These are phyloP conservation scores for Protonibea diacanthus DNA, from an alignment of 2,797 vertebrate species.

Conservation along the genomic window DNA sequence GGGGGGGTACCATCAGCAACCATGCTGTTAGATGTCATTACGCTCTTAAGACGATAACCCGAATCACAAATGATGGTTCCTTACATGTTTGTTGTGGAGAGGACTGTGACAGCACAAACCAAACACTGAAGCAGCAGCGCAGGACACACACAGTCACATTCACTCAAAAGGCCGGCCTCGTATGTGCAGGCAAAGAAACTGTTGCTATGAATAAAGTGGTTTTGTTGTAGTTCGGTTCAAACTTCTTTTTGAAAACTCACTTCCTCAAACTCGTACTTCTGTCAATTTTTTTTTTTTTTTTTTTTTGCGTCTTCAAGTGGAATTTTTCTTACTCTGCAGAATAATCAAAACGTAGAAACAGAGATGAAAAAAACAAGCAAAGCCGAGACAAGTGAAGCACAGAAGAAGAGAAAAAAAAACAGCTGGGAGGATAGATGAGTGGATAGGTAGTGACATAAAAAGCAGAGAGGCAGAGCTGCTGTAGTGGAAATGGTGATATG, in stretches of 20 bases:
- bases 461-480: background rate
- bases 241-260: background rate
- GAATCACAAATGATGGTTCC: too few relatives aligned
- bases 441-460: conserved; percentile 30
- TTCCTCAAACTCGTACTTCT: background rate
- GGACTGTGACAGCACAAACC: too few relatives aligned
- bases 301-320: background rate
- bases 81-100: too few relatives aligned
- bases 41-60: too few relatives aligned
- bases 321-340: conserved; percentile 17
- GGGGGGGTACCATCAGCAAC: too few relatives aligned
- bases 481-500: conserved; percentile 7
- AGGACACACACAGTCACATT: too few relatives aligned
- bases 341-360: conserved; percentile 18
- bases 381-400: conserved; percentile 3
- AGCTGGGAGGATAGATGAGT: conserved; percentile 1
- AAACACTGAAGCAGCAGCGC: too few relatives aligned
- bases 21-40: too few relatives aligned
- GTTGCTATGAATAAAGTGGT: background rate
- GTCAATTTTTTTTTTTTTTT: background rate
- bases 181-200: background rate
- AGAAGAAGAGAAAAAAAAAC: background rate
- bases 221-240: background rate
- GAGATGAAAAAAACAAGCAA: background rate
- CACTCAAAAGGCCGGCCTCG: too few relatives aligned